Conservation (phyloP, 1,140 invertebrate genomes). For the Tetragonula clypearis region DNA sequence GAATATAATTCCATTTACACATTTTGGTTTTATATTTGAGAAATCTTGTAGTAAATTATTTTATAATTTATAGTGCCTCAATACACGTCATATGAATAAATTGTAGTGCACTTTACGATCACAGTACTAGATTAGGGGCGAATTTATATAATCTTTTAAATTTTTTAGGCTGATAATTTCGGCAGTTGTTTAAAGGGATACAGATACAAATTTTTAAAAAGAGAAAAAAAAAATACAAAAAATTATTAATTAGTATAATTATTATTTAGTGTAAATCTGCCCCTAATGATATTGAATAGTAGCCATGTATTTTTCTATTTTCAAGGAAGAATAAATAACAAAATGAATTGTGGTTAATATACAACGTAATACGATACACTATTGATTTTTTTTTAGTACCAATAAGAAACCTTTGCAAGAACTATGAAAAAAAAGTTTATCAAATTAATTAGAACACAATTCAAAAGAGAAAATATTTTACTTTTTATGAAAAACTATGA, state of each 20-base stretch:
- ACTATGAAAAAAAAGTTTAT: slow-evolving; percentile 13
- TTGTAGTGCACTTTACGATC: slow-evolving; percentile 38
- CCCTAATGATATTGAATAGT: slow-evolving; percentile 30
- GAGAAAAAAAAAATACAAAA: not conserved
- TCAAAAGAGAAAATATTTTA: slow-evolving; percentile 40
- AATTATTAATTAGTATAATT: not conserved
- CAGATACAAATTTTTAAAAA: not conserved
- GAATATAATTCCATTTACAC: slow-evolving; percentile 28
- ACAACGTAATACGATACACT: slow-evolving; percentile 18
- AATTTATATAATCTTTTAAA: slow-evolving; percentile 6
- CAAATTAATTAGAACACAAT: slow-evolving; percentile 29
- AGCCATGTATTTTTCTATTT: slow-evolving; percentile 15
- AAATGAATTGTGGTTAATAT: slow-evolving; percentile 31
- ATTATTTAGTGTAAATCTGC: slow-evolving; percentile 2
- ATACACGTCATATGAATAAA: slow-evolving; percentile 24
- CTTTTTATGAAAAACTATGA: slow-evolving; percentile 50
- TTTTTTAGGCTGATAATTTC: slow-evolving; percentile 1
- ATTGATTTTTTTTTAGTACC: slow-evolving; percentile 16
- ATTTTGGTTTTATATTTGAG: slow-evolving; percentile 16
- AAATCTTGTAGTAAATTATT: slow-evolving; percentile 15
- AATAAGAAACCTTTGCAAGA: slow-evolving; percentile 11
- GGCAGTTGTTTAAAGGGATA: not conserved
- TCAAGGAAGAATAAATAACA: slow-evolving; percentile 39
- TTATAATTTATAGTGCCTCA: slow-evolving; percentile 22
- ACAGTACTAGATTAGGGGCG: slow-evolving; percentile 41